A percentile compares a stretch with the other conserved stretches of the same genome.
Conservation (phyloP, 2,113 vertebrate genomes). For the Eretmodus cyanostictus region DNA sequence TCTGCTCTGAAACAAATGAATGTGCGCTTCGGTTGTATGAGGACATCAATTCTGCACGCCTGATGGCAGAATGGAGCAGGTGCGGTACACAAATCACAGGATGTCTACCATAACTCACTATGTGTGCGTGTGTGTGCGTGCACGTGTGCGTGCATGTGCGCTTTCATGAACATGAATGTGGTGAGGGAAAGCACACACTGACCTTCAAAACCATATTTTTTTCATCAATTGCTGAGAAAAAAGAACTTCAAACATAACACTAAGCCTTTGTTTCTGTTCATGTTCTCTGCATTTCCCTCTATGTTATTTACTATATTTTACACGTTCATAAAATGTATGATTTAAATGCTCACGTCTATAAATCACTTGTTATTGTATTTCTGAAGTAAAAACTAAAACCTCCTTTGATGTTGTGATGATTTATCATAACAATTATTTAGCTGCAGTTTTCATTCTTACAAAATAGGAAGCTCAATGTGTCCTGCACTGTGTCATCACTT, state of each 20-base stretch:
- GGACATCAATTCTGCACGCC: constrained; percentile 38
- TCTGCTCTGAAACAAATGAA: constrained; percentile 36
- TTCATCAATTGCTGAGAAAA: neutral
- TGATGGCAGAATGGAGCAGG: constrained; percentile 44
- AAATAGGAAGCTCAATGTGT: neutral
- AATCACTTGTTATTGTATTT: neutral
- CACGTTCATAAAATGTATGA: neutral
- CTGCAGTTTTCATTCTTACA: neutral
- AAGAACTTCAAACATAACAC: neutral
- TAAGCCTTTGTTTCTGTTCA: neutral
- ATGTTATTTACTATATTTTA: neutral
- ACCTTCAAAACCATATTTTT: neutral
- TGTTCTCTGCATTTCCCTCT: neutral
- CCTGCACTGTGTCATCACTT: neutral
- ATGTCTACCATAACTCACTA: constrained; percentile 5
- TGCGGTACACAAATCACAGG: constrained; percentile 36
- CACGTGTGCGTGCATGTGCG: neutral
- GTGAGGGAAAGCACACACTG: neutral
- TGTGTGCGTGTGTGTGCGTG: neutral
- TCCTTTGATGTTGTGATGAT: neutral
- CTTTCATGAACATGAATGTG: neutral
- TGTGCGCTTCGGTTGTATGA: constrained; percentile 14
- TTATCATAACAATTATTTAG: neutral
- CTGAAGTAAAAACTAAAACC: neutral
- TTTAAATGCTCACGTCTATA: neutral